Base-by-base conservation (phyloP, 2,113 vertebrate species). In the Tachuris rubrigastra region DNA sequence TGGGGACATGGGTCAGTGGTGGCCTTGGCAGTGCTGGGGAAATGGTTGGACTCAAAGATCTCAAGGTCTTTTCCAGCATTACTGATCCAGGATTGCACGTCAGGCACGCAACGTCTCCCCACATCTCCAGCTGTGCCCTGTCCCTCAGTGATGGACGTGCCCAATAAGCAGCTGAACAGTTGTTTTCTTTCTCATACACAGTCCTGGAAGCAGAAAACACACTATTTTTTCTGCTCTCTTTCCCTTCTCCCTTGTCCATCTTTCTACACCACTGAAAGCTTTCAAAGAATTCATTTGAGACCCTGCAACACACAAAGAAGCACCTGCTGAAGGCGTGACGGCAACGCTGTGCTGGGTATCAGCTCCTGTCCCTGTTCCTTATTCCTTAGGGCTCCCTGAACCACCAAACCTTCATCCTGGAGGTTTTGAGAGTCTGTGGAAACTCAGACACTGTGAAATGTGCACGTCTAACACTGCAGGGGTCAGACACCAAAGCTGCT, bases 41-140 rank as follows among this genome's bases (percentile, higher is more conserved):
- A 60, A 14, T 14, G 69, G 23, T 2, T 60, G 55, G 14, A 5
- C 6, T 31, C 8, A 4, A 10, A 15, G 71, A 31, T 28, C 49
- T 56, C 18, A 23, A 49, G 63, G 49, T 35, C 18, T 69, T 83
- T 63, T 10, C 47, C 79, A 76, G 33, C 31, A 41, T 20, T 6
- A 31, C 21, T 35, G 41, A 63, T 5, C 18, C 41, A 27, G 79
- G 41, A 16, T 28, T 55, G n/a, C 6, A 49, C 4, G 14, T 2
- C 8, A 31, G 0, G 12, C 44, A 15, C 2, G 0, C 13, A 18
- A 8, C 0, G 0, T 47, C 44, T 39, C 6, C 2, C 33, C 62
- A 2, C 3, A 0, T 7, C 72, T 35, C 73, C 86, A 90, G 79
- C 75, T 92, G 67, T 1, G 50, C 59, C 6, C 0, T 2, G 8